Conservation (phyloP, 2,113 vertebrate genomes). For the Apistogramma diplotaenia region DNA sequence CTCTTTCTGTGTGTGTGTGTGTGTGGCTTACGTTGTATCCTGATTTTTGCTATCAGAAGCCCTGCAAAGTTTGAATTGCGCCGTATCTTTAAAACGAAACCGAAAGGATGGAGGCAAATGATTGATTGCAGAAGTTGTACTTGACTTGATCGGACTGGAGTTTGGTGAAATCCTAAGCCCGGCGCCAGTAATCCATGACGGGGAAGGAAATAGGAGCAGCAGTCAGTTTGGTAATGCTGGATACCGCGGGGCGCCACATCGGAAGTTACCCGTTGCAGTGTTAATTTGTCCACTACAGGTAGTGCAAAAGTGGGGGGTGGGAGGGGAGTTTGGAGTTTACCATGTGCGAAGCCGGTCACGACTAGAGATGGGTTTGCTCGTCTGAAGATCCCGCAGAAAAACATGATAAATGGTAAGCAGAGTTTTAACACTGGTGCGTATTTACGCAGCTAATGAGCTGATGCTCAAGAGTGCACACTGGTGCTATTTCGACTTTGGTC, state of each 20-base stretch:
- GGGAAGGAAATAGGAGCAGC: slow-evolving; percentile 55
- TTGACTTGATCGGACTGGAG: slow-evolving; percentile 66
- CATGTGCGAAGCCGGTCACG: slow-evolving; percentile 2
- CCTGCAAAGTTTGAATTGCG: background rate
- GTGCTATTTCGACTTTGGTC: background rate
- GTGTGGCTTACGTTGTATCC: background rate
- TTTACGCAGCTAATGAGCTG: slow-evolving; percentile 10
- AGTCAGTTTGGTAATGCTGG: slow-evolving; percentile 44
- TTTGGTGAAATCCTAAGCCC: slow-evolving; percentile 67
- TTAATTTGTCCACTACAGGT: slow-evolving; percentile 4
- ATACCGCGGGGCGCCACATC: slow-evolving; percentile 34
- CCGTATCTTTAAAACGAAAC: slow-evolving; percentile 43
- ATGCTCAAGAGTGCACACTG: background rate
- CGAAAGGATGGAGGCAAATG: slow-evolving; percentile 56
- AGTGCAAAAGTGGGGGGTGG: background rate
- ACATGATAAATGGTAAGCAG: slow-evolving; percentile 77
- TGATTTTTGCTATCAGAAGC: background rate
- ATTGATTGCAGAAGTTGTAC: slow-evolving; percentile 66
- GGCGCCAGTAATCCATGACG: slow-evolving; percentile 64
- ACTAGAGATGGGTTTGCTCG: slow-evolving; percentile 50
- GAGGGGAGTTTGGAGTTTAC: background rate
- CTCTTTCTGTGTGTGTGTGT: no score
- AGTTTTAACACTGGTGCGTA: slow-evolving; percentile 4
- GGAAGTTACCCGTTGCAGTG: slow-evolving; percentile 13
- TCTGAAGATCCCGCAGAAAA: slow-evolving; percentile 58